Evolutionary conservation across 2,888 invertebrate species (phyloP).

Genomic region (Thalpophila matura): DNA sequence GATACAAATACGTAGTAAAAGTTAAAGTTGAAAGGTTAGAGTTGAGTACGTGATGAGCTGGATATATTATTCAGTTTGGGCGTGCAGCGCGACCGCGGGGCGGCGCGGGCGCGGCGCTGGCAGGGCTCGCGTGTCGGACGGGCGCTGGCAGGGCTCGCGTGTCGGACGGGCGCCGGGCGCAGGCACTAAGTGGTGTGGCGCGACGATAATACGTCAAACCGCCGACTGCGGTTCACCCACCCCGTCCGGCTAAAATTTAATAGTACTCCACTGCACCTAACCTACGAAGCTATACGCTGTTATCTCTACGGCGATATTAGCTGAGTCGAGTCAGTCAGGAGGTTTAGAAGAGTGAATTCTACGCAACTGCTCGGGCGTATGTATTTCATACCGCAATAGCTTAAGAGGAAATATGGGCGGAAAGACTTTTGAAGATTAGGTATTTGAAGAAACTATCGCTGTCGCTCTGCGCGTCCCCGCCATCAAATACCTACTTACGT

Average conservation of each 20-base stretch:
- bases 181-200: slow-evolving; percentile 78
- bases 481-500: no score
- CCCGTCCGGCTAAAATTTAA: slow-evolving; percentile 76
- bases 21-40: slow-evolving; percentile 58
- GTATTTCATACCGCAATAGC: neutral
- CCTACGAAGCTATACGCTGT: slow-evolving; percentile 27
- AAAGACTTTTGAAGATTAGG: no score
- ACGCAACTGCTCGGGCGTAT: neutral
- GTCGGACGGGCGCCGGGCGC: slow-evolving; percentile 56
- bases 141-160: slow-evolving; percentile 56
- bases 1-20: slow-evolving; percentile 54
- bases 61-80: slow-evolving; percentile 57
- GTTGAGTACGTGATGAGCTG: slow-evolving; percentile 58
- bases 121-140: slow-evolving; percentile 61
- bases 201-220: slow-evolving; percentile 85
- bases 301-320: slow-evolving; percentile 36
- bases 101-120: slow-evolving; percentile 48
- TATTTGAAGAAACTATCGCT: no score
- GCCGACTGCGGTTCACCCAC: slow-evolving; percentile 74
- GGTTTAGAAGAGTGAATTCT: slow-evolving; percentile 4
- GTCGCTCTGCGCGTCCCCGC: no score
- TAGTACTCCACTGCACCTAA: slow-evolving; percentile 66
- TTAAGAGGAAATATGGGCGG: no score
- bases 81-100: slow-evolving; percentile 41
- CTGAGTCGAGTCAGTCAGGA: slow-evolving; percentile 4